Evolutionary conservation across 2,888 invertebrate genomes (phyloP), one percentile per base, ranked within the genome.

Genomic region (Oasisia sp.): DNA sequence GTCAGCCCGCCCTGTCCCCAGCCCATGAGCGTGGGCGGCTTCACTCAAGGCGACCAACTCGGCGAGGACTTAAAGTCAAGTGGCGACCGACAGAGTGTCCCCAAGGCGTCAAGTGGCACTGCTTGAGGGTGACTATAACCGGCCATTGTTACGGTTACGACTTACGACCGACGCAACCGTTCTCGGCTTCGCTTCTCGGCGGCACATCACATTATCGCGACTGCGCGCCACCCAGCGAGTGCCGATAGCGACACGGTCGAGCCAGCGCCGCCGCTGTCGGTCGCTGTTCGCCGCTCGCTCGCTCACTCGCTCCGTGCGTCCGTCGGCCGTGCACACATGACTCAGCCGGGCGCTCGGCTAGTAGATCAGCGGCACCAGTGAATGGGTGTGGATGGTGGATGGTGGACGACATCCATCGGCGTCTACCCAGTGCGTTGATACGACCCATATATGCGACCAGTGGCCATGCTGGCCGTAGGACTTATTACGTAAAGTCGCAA

Each of bases 171-270:
- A 50, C 9, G 50, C 50, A 12, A 74, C 74, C n/a, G 14, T 19
- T 19, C 74, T 27, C 74, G 74, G 74, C 74, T 74, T 74, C 74
- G 9, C 50, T 50, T 50, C 50, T 1, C 50, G 50, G 50, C 14
- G 74, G 74, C 74, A 74, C 74, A 74, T 74, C n/a, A 74, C 74
- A 74, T 74, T 74, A 74, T 74, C 74, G 74, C 74, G 74, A 74
- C 74, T 19, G 74, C n/a, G 74, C 74, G 74, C 74, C 74, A 74
- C 74, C 74, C 74, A 74, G 74, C 74, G 74, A 74, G 74, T 74
- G 74, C 74, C 27, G 74, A 74, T 74, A 74, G 74, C 74, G 74
- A 74, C 74, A 74, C 74, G 74, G 74, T 56, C 74, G 74, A 74
- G 7, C 27, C 74, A 74, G 74, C 27, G n/a, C 19, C 27, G n/a